Evolutionary conservation across 2,797 vertebrate species (phyloP), one percentile per base, ranked within the genome.

Genomic region (Rhinatrema bivittatum): DNA sequence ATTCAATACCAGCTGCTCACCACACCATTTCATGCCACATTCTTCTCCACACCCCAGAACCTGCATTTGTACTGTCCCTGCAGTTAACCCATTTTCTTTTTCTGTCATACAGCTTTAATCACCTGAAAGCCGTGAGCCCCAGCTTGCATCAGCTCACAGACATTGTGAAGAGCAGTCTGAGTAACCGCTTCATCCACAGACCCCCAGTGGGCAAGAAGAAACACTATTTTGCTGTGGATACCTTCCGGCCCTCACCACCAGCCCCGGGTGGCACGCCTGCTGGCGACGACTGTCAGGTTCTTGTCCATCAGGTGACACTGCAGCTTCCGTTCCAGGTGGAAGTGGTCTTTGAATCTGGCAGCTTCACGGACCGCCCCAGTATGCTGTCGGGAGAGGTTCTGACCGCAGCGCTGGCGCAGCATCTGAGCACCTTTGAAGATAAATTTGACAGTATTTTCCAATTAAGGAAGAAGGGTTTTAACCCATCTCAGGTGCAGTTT

Each of bases 261-360:
- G 78, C 16, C 34, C 45, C 77, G 75, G 31, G 79, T 79, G 52
- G 78, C 76, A 19, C 61, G 50, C 3, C 46, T 47, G 0, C 60
- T 78, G 17, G 39, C 32, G 0, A 68, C 64, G 60, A 54, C 47
- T 72, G 87, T 64, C 70, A 72, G 53, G 12, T 94, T 42, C 74
- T 95, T 16, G 70, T 97, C 30, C 88, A 97, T 70, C 94, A 98
- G 70, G 89, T 96, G 46, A 97, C 94, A 0, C 57, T 91, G 47
- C 80, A 88, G 46, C 74, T 60, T 0, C 93, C 95, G 0, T 91
- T 86, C 21, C 82, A 78, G 26, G 45, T 91, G 2, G 95, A 98
- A 63, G 78, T 93, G 38, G 57, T 84, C 7, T 93, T 97, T 18
- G 94, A 98, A 58, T 98, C 93, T 0, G 91, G 81, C 33, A 98